Evolutionary conservation across 2,797 vertebrate genomes (phyloP).

Genomic region (Thripadectes ignobilis): DNA sequence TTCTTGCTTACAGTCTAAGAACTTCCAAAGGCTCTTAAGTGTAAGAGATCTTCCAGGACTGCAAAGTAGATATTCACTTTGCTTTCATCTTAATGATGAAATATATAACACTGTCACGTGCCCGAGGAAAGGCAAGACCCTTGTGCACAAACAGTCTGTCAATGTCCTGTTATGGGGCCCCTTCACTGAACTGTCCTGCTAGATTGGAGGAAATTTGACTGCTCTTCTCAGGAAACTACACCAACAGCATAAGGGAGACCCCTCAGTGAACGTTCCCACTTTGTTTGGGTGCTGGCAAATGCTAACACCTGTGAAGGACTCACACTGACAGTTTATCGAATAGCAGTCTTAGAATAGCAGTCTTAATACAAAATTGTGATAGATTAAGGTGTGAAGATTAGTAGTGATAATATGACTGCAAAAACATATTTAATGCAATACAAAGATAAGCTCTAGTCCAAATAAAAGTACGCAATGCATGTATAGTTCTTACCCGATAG

Average conservation of each 20-base stretch:
- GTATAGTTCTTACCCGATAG: neutral
- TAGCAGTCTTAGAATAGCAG: neutral
- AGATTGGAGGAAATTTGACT: neutral
- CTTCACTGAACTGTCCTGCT: neutral
- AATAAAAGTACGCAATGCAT: neutral
- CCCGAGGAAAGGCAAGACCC: neutral
- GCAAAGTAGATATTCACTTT: neutral
- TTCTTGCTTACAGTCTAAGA: neutral
- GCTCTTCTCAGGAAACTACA: neutral
- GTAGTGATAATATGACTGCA: neutral
- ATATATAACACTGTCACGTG: neutral
- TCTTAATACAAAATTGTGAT: neutral
- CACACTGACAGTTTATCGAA: neutral
- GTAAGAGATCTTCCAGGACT: neutral
- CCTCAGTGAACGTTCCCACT: neutral
- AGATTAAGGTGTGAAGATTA: neutral
- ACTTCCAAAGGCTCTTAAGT: neutral
- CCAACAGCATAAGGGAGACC: neutral
- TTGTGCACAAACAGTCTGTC: neutral
- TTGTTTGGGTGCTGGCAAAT: neutral
- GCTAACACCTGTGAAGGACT: neutral
- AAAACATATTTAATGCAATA: neutral
- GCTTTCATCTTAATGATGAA: neutral
- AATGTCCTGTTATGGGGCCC: neutral
- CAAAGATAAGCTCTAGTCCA: neutral